These are phyloP conservation scores for Ranitomeya variabilis DNA, from an alignment of 2,113 vertebrate genomes.

Conservation along the genomic window DNA sequence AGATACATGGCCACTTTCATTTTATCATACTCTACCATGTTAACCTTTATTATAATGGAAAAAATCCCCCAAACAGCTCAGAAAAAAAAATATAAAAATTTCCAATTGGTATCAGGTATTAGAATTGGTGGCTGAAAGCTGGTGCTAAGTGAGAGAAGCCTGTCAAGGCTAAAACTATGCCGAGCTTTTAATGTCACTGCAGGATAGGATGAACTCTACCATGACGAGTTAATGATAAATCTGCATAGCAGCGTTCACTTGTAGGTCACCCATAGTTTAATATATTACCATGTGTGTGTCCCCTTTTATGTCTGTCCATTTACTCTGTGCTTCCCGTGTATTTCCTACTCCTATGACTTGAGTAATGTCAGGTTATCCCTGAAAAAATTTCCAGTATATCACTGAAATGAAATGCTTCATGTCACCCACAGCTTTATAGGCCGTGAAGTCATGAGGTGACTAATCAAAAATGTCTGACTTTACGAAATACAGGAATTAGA, in stretches of 20 bases:
- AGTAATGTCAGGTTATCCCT: constrained; percentile 35
- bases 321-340: background rate
- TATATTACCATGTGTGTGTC: background rate
- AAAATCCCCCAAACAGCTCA: too few species aligned
- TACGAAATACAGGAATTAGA: background rate
- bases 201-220: background rate
- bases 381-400: constrained; percentile 13
- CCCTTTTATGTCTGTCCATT: background rate
- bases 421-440: constrained; percentile 15
- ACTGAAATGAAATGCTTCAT: constrained; percentile 3
- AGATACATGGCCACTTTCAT: too few species aligned
- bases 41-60: too few species aligned
- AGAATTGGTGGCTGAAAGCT: background rate
- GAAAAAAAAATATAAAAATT: too few species aligned
- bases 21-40: too few species aligned
- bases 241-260: background rate
- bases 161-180: background rate
- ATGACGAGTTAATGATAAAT: background rate
- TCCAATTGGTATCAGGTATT: too few species aligned
- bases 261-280: constrained; percentile 11
- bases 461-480: background rate
- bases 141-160: background rate
- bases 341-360: constrained; percentile 24
- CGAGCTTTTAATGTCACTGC: background rate
- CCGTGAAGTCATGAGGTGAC: background rate